Evolutionary conservation across 2,888 invertebrate species (phyloP), one percentile per base, ranked within the genome.

Genomic region (Sepiola atlantica): DNA sequence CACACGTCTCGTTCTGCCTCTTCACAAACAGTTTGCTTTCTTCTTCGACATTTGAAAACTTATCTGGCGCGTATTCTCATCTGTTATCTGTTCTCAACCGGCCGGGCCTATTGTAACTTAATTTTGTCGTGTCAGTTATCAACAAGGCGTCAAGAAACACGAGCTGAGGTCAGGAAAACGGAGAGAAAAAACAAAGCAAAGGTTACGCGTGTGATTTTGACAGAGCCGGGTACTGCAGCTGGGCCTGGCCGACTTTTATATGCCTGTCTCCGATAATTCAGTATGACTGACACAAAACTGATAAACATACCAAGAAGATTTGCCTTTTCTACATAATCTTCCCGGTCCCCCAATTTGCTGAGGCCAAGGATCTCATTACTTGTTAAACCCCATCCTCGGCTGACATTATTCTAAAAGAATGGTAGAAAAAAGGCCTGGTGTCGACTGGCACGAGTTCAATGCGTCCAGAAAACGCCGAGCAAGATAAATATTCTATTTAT

Each of bases 231-330:
- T 77, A 32, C n/a, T 77, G 77, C 77, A 77, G 77, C 77, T 77
- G 77, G 77, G 32, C n/a, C 12, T 32, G n/a, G 18, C n/a, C n/a
- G 3, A 32, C n/a, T 77, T 77, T n/a, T 16, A 77, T 45, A 77
- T n/a, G 77, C n/a, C 77, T 77, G 77, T 77, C 77, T 77, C 77
- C 77, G 16, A 77, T 77, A 77, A 77, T 77, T 77, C 77, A n/a
- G n/a, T 77, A 77, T 16, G 77, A 77, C n/a, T 77, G 77, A 77
- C 77, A n/a, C 77, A 32, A 32, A 32, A 3, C 77, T n/a, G 77
- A 77, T 77, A 77, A 77, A 77, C 77, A 77, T 77, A n/a, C 77
- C 32, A 20, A n/a, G n/a, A n/a, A 45, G 45, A 45, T 45, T 45
- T 45, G n/a, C 21, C 4, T n/a, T n/a, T 77, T n/a, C 24, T 8